Evolutionary conservation across 2,797 vertebrate species (phyloP), one percentile per base, ranked within the genome.

Genomic region (Sebastes nivosus): DNA sequence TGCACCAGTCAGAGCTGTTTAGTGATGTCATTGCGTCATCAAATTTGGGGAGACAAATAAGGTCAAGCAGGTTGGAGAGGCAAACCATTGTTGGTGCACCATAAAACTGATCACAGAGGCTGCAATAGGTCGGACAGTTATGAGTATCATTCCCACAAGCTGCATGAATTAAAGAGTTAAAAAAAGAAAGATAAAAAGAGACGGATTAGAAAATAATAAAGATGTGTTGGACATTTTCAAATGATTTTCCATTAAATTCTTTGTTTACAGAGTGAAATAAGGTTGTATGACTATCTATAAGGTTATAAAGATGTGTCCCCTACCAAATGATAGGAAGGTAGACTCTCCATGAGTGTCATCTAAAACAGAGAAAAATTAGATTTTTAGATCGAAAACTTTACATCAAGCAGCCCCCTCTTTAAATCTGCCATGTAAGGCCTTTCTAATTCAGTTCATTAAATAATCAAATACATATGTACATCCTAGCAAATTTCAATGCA

Each of bases 1-100:
- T 69, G 81, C 96, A 96, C 92, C 92, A 93, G 65, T 95, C 88
- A 0, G 81, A 87, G 85, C 25, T 81, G 78, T 94, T 95, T 4
- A 93, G 65, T 16, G 75, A 68, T 0, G 0, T 1, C 94, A 96
- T 95, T 12, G 20, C 5, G 0, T 0, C 0, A 4, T 32, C 0
- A 64, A 95, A 96, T 0, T 1, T 3, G 0, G 0, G 0, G 8
- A 61, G 4, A 34, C 87, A 86, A 1, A 61, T 0, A 0, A 0
- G 0, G 0, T 18, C 0, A 3, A 94, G 22, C 8, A 95, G 10
- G 0, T 0, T 0, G 5, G 77, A 22, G 36, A 96, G 91, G 86
- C 95, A 96, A 0, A 50, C 0, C 80, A 90, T 92, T n/a, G 29
- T 46, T 13, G 57, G 14, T 12, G 0, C 24, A 0, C 0, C 0